Conservation (phyloP, 92 coral and sea anemone genomes). For the Zoanthus sansibaricus region DNA sequence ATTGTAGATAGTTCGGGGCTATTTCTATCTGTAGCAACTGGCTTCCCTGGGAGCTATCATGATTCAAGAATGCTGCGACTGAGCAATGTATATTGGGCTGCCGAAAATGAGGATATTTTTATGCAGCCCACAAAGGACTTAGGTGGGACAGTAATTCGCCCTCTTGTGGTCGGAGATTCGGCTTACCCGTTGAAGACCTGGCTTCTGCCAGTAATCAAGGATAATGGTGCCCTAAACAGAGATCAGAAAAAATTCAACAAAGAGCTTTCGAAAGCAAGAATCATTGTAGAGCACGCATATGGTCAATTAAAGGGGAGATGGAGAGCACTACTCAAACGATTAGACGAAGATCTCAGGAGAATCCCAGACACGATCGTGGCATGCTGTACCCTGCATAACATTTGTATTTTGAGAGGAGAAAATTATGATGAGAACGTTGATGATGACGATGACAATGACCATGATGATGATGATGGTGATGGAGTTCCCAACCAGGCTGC, state of each 20-base stretch:
- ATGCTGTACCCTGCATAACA: slow-evolving; percentile 75
- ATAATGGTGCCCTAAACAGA: slow-evolving; percentile 65
- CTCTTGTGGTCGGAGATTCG: slow-evolving; percentile 52
- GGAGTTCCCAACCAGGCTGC: slow-evolving; percentile 61
- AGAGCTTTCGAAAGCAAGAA: slow-evolving; percentile 61
- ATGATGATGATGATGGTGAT: slow-evolving; percentile 47
- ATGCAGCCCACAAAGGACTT: slow-evolving; percentile 58
- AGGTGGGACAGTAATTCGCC: slow-evolving; percentile 51
- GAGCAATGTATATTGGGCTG: slow-evolving; percentile 10
- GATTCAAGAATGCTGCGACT: slow-evolving; percentile 57
- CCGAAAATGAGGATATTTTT: slow-evolving; percentile 54
- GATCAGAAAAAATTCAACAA: slow-evolving; percentile 62
- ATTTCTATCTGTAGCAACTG: slow-evolving; percentile 54
- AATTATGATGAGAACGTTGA: slow-evolving; percentile 39
- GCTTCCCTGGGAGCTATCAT: slow-evolving; percentile 32
- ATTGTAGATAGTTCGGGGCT: slow-evolving; percentile 57
- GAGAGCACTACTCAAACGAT: slow-evolving; percentile 54
- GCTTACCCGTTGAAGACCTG: slow-evolving; percentile 70
- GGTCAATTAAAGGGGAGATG: slow-evolving; percentile 66
- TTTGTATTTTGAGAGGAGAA: slow-evolving; percentile 55
- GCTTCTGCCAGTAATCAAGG: slow-evolving; percentile 56
- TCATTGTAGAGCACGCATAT: slow-evolving; percentile 56
- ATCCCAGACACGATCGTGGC: slow-evolving; percentile 69
- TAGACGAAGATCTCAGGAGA: slow-evolving; percentile 58
- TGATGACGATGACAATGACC: slow-evolving; percentile 10